These are phyloP conservation scores for Ditula angustiorana DNA, from an alignment of 2,888 invertebrate genomes.

Conservation along the genomic window DNA sequence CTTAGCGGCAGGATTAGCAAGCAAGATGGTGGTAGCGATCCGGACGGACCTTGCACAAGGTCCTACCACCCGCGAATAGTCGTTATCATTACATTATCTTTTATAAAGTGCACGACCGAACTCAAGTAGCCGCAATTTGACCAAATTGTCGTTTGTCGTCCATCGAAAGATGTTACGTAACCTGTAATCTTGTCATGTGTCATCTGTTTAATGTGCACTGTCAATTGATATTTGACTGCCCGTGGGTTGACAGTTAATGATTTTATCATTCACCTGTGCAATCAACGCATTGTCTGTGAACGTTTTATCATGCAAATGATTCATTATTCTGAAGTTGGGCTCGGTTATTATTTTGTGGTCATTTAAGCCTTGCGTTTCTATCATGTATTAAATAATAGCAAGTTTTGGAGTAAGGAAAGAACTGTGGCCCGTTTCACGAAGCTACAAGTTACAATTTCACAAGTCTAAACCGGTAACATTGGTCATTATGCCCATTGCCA, in stretches of 20 bases:
- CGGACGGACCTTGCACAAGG: no score
- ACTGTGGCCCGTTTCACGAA: no score
- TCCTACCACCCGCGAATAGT: no score
- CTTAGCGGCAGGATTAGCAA: no score
- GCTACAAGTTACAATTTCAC: no score
- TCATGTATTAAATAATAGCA: not conserved
- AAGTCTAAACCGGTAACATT: no score
- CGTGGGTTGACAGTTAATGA: slow-evolving; percentile 36
- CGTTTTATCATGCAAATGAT: slow-evolving; percentile 30
- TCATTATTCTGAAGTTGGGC: slow-evolving; percentile 5
- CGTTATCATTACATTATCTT: no score
- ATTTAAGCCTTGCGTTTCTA: no score
- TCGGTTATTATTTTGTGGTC: not conserved
- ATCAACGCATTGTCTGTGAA: slow-evolving; percentile 37
- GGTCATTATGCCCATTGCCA: no score
- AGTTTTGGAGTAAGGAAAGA: no score
- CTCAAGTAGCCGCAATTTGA: slow-evolving; percentile 11
- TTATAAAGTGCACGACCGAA: not conserved
- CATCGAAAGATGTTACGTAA: slow-evolving; percentile 45
- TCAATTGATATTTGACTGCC: slow-evolving; percentile 38
- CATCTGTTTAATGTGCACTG: slow-evolving; percentile 42
- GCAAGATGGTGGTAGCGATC: no score
- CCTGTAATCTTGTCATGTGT: slow-evolving; percentile 48
- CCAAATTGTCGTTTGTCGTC: slow-evolving; percentile 40
- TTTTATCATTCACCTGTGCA: slow-evolving; percentile 33